These are phyloP conservation scores for Philaenus spumarius DNA, from an alignment of 1,140 invertebrate genomes.

Conservation along the genomic window DNA sequence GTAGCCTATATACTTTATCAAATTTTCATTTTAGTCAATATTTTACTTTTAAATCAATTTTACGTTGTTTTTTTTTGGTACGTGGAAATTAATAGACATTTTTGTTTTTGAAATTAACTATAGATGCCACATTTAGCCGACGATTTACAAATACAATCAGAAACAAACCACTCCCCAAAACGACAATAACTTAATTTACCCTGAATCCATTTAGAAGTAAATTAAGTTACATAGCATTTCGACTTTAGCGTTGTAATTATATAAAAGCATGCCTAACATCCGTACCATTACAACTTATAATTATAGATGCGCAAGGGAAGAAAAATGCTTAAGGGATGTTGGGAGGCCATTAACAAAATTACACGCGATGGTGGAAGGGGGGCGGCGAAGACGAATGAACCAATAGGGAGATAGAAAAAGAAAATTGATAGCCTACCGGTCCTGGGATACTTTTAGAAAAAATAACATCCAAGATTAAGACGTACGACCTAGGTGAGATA, in stretches of 20 bases:
- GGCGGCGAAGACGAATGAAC: background rate
- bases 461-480: background rate
- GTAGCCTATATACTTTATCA: no score
- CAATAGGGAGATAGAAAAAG: slow-evolving; percentile 5
- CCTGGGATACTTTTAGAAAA: background rate
- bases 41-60: no score
- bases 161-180: background rate
- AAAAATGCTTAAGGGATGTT: background rate
- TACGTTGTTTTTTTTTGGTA: no score
- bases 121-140: no score
- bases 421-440: slow-evolving; percentile 7
- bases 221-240: background rate
- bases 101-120: no score
- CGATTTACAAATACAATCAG: background rate
- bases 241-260: background rate
- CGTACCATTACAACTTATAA: background rate
- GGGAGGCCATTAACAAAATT: slow-evolving; percentile 4
- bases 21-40: no score
- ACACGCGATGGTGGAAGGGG: background rate
- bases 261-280: background rate
- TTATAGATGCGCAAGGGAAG: background rate
- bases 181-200: background rate
- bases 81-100: no score
- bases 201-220: background rate
- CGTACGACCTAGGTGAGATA: background rate